phyloP scores from a whole-genome alignment of 2,888 invertebrate genomes.

The Melieria crassipennis region DNA sequence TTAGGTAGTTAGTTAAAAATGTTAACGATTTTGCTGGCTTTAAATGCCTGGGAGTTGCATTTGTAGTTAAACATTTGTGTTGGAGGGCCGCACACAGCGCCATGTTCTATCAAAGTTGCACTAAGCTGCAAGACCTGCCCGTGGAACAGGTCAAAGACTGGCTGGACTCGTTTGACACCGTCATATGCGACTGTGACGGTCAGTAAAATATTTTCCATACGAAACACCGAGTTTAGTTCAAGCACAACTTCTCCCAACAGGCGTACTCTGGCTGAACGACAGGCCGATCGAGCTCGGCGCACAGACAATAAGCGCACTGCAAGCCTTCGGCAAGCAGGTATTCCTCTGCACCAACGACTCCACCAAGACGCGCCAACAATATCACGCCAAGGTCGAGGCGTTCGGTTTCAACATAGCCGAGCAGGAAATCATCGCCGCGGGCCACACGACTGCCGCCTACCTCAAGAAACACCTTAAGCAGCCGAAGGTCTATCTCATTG shows the following conservation, averaged over 20 bases:
- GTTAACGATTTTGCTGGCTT: too few species aligned
- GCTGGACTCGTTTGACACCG: conserved; percentile 79
- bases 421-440: conserved; percentile 83
- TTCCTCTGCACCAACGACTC: conserved; percentile 93
- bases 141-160: conserved; percentile 71
- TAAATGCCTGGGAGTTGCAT: too few species aligned
- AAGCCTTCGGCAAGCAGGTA: conserved; percentile 79
- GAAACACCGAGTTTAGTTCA: not conserved
- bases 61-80: too few species aligned
- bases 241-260: conserved; percentile 59
- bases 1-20: too few species aligned
- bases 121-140: conserved; percentile 69
- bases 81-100: too few species aligned
- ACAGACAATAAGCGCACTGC: conserved; percentile 74
- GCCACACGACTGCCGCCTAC: conserved; percentile 81
- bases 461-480: conserved; percentile 77
- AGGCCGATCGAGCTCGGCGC: conserved; percentile 74
- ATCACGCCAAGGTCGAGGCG: conserved; percentile 76
- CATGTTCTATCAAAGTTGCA: conserved; percentile 50
- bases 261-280: conserved; percentile 82
- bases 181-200: conserved; percentile 90
- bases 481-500: conserved; percentile 85
- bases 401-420: conserved; percentile 77
- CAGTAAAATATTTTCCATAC: conserved; percentile 48
- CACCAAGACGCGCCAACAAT: conserved; percentile 80